Percentiles rank a stretch among this genome's conserved stretches.
Conservation (phyloP, 2,113 vertebrate genomes). For the Pygoscelis antarcticus region DNA sequence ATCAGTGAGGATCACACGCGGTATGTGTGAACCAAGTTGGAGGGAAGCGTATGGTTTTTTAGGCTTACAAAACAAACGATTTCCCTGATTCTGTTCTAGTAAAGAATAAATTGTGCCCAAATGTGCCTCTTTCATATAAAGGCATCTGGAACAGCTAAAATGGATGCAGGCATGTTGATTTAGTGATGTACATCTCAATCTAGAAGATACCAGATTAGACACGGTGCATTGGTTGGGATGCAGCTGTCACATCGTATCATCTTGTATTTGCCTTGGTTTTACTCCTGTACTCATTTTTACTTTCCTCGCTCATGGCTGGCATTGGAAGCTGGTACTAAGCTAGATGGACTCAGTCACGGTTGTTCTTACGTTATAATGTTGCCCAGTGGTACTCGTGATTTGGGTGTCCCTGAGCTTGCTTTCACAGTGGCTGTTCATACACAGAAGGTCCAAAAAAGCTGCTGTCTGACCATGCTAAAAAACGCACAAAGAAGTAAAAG, state of each 20-base stretch:
- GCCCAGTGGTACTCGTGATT: not conserved
- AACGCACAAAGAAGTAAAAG: not conserved
- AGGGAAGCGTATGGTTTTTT: rapidly evolving
- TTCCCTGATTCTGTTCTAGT: not conserved
- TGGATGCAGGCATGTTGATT: not conserved
- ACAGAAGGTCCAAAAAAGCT: not conserved
- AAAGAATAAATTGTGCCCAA: not conserved
- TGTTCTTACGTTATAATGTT: not conserved
- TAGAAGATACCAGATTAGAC: not conserved
- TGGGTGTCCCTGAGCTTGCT: not conserved
- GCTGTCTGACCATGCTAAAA: not conserved
- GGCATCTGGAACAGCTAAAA: not conserved
- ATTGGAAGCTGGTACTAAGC: too few species aligned
- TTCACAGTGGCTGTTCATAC: not conserved
- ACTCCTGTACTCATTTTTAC: not conserved
- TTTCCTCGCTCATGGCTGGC: not conserved
- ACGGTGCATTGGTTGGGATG: too few species aligned
- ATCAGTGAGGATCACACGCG: not conserved
- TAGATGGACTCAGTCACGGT: not conserved
- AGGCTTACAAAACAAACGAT: not conserved
- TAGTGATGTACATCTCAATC: not conserved
- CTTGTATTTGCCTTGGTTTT: not conserved
- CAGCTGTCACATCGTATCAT: not conserved
- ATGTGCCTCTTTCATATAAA: not conserved
- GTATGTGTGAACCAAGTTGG: not conserved